These are phyloP conservation scores for Melanotaenia trifasciata DNA, from an alignment of 2,797 vertebrate species.

Conservation along the genomic window DNA sequence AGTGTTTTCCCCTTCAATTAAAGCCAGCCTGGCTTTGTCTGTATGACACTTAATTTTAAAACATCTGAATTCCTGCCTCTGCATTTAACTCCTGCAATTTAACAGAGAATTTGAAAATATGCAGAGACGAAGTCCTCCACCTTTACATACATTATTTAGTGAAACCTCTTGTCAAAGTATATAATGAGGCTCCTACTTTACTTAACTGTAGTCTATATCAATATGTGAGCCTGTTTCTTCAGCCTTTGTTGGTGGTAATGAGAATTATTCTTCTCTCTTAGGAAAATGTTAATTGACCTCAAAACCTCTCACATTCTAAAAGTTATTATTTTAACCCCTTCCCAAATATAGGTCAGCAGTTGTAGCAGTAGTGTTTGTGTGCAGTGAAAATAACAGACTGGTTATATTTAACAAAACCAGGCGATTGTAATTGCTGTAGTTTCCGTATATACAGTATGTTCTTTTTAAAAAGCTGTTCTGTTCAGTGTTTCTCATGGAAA, in stretches of 20 bases:
- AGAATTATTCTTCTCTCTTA: slow-evolving; percentile 70
- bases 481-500: slow-evolving; percentile 66
- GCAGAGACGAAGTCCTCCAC: slow-evolving; percentile 34
- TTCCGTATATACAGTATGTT: slow-evolving; percentile 45
- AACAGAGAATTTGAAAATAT: slow-evolving; percentile 21
- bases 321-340: slow-evolving; percentile 69
- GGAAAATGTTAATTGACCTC: slow-evolving; percentile 78
- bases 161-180: slow-evolving; percentile 23
- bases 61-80: slow-evolving; percentile 33
- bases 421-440: slow-evolving; percentile 37
- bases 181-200: slow-evolving; percentile 57
- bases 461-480: slow-evolving; percentile 47
- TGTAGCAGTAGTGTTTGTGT: slow-evolving; percentile 29
- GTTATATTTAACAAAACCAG: slow-evolving; percentile 47
- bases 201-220: slow-evolving; percentile 46
- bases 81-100: slow-evolving; percentile 44
- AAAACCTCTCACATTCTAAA: slow-evolving; percentile 70
- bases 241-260: slow-evolving; percentile 67
- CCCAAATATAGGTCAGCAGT: slow-evolving; percentile 67
- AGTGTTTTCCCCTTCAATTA: slow-evolving; percentile 75
- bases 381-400: slow-evolving; percentile 50
- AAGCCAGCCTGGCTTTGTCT: slow-evolving; percentile 67
- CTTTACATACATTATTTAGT: slow-evolving; percentile 31
- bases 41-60: slow-evolving; percentile 51
- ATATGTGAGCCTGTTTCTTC: slow-evolving; percentile 39